phyloP scores from a whole-genome alignment of 2,888 invertebrate species.

The Drosophila mulleri region DNA sequence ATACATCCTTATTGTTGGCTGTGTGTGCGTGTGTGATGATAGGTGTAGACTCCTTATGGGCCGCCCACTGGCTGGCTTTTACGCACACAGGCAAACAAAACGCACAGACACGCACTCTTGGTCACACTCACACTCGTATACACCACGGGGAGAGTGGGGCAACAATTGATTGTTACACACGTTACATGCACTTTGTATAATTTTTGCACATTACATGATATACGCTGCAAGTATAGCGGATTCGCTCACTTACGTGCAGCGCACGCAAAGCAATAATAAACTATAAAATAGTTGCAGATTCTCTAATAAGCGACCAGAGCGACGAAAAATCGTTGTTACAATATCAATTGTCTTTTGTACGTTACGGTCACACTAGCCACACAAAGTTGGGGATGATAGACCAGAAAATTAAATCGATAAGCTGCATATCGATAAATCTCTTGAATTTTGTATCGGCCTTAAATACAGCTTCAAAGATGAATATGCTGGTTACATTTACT shows the following conservation, averaged over 20 bases:
- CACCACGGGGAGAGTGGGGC: constrained; percentile 40
- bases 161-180: constrained; percentile 61
- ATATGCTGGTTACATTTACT: constrained; percentile 57
- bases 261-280: constrained; percentile 40
- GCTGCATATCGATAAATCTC: constrained; percentile 20
- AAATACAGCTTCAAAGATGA: background rate
- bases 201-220: constrained; percentile 57
- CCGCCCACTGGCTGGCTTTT: constrained; percentile 58
- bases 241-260: constrained; percentile 56
- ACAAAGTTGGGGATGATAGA: constrained; percentile 51
- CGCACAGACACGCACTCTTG: constrained; percentile 54
- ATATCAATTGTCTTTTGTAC: constrained; percentile 57
- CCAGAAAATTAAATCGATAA: constrained; percentile 19
- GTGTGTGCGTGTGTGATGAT: constrained; percentile 16
- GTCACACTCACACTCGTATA: constrained; percentile 46
- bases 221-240: constrained; percentile 33
- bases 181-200: constrained; percentile 40
- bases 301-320: constrained; percentile 47
- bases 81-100: constrained; percentile 46
- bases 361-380: constrained; percentile 54
- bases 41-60: constrained; percentile 47
- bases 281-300: constrained; percentile 31
- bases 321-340: constrained; percentile 72
- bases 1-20: constrained; percentile 50
- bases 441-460: constrained; percentile 2